Percentiles rank a stretch among this genome's conserved stretches.
These are phyloP conservation scores for Sinosuthora webbiana DNA, from an alignment of 2,113 vertebrate genomes.

Conservation along the genomic window DNA sequence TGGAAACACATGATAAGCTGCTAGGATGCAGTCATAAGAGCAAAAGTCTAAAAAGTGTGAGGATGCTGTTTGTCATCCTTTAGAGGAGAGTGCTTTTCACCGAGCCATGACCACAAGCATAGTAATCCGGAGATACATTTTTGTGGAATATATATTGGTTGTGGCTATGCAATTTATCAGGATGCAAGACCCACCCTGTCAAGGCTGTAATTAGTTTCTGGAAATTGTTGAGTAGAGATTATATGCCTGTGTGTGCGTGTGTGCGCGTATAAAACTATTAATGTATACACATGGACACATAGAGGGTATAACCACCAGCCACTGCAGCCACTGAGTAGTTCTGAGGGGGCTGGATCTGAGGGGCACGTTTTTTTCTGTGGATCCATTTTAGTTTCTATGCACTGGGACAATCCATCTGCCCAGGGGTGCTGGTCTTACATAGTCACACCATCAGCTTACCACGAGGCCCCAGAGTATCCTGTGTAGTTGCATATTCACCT, in stretches of 20 bases:
- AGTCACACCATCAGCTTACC: neutral
- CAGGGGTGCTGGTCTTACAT: neutral
- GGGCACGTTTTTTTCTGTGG: neutral
- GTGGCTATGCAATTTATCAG: neutral
- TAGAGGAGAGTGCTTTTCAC: neutral
- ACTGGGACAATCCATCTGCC: neutral
- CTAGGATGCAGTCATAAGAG: neutral
- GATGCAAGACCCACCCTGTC: neutral
- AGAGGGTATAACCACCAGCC: neutral
- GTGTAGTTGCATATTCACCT: neutral
- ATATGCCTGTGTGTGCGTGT: neutral
- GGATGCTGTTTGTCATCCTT: neutral
- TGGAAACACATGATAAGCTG: conserved; percentile 7
- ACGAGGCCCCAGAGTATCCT: neutral
- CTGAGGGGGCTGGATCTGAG: neutral
- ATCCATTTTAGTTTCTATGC: neutral
- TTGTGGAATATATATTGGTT: neutral
- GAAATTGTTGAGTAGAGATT: neutral
- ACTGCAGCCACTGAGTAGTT: neutral
- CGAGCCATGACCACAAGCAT: neutral
- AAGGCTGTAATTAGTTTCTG: conserved; percentile 27
- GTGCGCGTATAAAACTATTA: neutral
- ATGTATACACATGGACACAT: neutral
- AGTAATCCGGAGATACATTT: neutral
- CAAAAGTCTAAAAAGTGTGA: neutral